Percentiles rank a stretch among this genome's conserved stretches.
Evolutionary conservation across 2,797 vertebrate genomes (phyloP).

Genomic region (Hypotaenidia philippensis): DNA sequence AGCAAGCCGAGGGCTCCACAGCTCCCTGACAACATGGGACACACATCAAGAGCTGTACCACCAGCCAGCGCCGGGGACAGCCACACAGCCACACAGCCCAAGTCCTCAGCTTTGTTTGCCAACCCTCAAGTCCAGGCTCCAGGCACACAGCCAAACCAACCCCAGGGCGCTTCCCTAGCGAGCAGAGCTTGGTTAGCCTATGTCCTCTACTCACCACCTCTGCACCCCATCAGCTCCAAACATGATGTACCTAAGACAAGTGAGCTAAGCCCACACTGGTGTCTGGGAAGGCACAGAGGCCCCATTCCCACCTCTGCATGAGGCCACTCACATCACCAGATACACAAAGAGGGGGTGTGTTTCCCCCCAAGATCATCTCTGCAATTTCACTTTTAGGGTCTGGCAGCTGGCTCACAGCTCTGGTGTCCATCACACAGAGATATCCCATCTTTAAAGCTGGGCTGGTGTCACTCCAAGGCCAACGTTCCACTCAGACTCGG

Average conservation of each 20-base stretch:
- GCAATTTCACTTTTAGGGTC: fast-evolving
- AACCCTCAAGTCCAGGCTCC: background rate
- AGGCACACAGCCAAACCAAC: too few species aligned
- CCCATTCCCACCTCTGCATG: too few species aligned
- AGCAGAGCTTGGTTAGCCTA: background rate
- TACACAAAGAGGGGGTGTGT: background rate
- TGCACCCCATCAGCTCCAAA: too few species aligned
- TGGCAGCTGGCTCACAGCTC: background rate
- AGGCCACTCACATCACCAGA: too few species aligned
- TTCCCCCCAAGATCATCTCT: background rate
- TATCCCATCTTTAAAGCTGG: too few species aligned
- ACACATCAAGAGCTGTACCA: fast-evolving
- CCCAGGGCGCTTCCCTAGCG: fast-evolving
- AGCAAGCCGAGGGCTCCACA: fast-evolving
- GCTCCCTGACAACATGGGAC: background rate
- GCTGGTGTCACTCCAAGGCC: too few species aligned
- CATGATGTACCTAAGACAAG: background rate
- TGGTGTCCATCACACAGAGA: background rate
- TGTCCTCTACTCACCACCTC: too few species aligned
- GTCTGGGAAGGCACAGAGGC: background rate
- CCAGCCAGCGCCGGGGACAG: fast-evolving
- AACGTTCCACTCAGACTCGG: fast-evolving
- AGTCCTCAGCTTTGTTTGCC: background rate
- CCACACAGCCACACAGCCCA: fast-evolving
- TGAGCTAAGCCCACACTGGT: background rate